Conservation (phyloP, 2,888 invertebrate genomes). For the Trichogramma evanescens region DNA sequence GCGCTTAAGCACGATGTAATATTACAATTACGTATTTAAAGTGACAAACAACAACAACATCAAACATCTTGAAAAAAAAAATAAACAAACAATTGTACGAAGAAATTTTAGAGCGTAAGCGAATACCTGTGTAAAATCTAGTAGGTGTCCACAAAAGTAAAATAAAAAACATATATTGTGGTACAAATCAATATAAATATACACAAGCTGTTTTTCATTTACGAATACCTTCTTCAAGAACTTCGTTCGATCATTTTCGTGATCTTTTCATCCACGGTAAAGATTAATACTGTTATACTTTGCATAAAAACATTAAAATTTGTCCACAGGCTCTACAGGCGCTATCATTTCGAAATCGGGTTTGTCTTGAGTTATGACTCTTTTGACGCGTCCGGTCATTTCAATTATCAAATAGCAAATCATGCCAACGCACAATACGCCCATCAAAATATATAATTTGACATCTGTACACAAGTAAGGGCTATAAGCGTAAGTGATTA, state of each 20-base stretch:
- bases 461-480: slow-evolving; percentile 67
- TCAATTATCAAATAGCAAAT: slow-evolving; percentile 68
- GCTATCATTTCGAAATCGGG: slow-evolving; percentile 41
- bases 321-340: slow-evolving; percentile 24
- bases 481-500: slow-evolving; percentile 74
- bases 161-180: slow-evolving; percentile 47
- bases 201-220: background rate
- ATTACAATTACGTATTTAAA: slow-evolving; percentile 46
- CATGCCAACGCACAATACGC: slow-evolving; percentile 65
- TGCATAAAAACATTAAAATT: slow-evolving; percentile 7
- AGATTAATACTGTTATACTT: background rate
- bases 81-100: slow-evolving; percentile 21
- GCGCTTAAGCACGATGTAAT: slow-evolving; percentile 45
- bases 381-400: slow-evolving; percentile 29
- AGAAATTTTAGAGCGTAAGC: slow-evolving; percentile 41
- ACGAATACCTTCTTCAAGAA: background rate
- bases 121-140: slow-evolving; percentile 48
- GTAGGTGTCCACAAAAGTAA: slow-evolving; percentile 48
- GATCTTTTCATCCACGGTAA: background rate
- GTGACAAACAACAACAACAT: slow-evolving; percentile 17
- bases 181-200: slow-evolving; percentile 37
- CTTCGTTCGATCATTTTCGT: no score
- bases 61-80: slow-evolving; percentile 5
- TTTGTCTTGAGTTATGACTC: slow-evolving; percentile 25
- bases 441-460: slow-evolving; percentile 64